phyloP scores from a whole-genome alignment of 2,888 invertebrate genomes.

The Melanchra persicariae region DNA sequence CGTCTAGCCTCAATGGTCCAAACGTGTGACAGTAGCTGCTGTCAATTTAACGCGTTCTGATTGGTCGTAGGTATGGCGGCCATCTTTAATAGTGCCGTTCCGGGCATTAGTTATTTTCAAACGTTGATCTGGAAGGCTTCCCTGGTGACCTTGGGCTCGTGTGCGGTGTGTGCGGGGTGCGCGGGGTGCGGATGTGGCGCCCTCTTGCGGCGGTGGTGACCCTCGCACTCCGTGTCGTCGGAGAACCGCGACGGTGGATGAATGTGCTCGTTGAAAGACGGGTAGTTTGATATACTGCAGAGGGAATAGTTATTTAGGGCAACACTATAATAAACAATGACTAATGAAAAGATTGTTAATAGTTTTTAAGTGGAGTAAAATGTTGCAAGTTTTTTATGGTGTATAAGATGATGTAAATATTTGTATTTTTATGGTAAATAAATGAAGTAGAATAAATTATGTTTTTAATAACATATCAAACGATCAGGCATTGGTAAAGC shows the following conservation, averaged over 20 bases:
- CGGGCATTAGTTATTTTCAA: conserved; percentile 78
- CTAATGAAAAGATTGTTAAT: conserved; percentile 1
- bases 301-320: conserved; percentile 11
- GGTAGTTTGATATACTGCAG: conserved; percentile 94
- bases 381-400: neutral
- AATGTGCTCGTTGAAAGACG: conserved; percentile 95
- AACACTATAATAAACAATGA: conserved; percentile 1
- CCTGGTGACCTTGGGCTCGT: conserved; percentile 90
- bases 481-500: too few species aligned
- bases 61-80: conserved; percentile 32
- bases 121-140: conserved; percentile 96
- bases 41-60: conserved; percentile 28
- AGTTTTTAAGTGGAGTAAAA: neutral
- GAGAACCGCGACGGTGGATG: conserved; percentile 97
- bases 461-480: neutral
- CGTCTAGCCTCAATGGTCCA: conserved; percentile 23
- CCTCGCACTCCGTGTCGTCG: conserved; percentile 93
- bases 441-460: neutral
- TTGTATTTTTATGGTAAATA: conserved; percentile 2
- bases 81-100: conserved; percentile 50
- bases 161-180: conserved; percentile 71
- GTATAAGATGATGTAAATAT: neutral
- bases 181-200: conserved; percentile 73
- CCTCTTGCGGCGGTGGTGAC: conserved; percentile 86
- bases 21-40: conserved; percentile 28